Evolutionary conservation across 2,888 invertebrate species (phyloP), one percentile per base, ranked within the genome.

Genomic region (Nematopogon swammerdamellus): DNA sequence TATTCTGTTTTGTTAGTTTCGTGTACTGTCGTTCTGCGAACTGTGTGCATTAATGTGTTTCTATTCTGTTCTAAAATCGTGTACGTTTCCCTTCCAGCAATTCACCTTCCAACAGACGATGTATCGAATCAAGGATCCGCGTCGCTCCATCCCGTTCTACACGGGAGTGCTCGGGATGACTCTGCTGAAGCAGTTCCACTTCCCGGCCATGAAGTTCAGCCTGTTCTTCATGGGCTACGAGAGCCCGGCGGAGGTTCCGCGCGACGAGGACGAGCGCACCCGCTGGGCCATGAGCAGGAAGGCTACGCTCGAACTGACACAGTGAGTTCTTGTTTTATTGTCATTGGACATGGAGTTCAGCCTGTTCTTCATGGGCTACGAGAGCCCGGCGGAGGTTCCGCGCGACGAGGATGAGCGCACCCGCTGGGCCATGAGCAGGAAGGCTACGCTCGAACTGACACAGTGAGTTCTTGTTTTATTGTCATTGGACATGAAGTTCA

Each of bases 101-200:
- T 97, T 92, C 67, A 84, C 96, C 58, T 91, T 97, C 73, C 96
- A 97, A 80, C 97, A 97, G 82, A 97, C 96, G 0, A 97, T 97
- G 97, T 91, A 91, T 66, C 85, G 97, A 30, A 94, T 97, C 54
- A 97, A 96, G 65, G 95, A 97, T 66, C 96, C 96, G 0, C 83
- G 85, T 53, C 86, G 85, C 56, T 91, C 93, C 0, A 71, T 97
- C 46, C 91, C 94, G 1, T 97, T 97, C 69, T 97, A 97, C 72
- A 91, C 94, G 0, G 86, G 89, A 48, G 89, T 96, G 0, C 75
- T 97, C 1, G 97, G 97, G 5, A 97, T 97, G 96, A 88, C 87
- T 11, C 72, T 97, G 44, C 72, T 97, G 47, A 88, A 92, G 54
- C 95, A 95, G 62, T 68, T 92, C 2, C 95, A 97, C 69, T 95